Base-by-base conservation (phyloP, 2,888 invertebrate genomes). In the Lymantria dispar region DNA sequence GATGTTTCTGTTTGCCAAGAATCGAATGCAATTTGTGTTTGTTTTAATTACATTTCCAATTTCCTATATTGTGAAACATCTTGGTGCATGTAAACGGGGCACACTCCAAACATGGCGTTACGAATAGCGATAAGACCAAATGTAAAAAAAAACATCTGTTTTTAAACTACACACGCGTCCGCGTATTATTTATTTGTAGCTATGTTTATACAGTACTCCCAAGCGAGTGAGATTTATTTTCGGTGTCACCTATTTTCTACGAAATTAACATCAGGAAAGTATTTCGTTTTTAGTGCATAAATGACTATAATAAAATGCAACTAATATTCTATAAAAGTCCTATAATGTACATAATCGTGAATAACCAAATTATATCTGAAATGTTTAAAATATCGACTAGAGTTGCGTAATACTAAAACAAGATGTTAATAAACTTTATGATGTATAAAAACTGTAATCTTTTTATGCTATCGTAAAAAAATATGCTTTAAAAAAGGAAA, bases 91-190 rank as follows among this genome's bases (percentile, higher is more conserved):
- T 64, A 65, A 67, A 72, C 66, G 64, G 46, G 50, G 51, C 66
- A 50, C 60, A 59, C 58, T 40, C 53, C 53, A 50, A 47, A 56
- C 48, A 56, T 49, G 56, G 48, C 49, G 47, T 49, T 50, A 45
- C 48, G 45, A 47, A 46, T 43, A 22, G 45, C 64, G 73, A 74
- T 71, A 72, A 70, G 68, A 60, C 62, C 53, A 63, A 72, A 75
- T 64, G 68, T 67, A 72, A 47, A 57, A 64, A n/a, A 72, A 76
- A 77, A 73, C 79, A 79, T 83, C 79, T 83, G 83, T 77, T 81
- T 80, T 77, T 62, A 69, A 76, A 78, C 74, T 78, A 68, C 70
- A 62, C 57, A 52, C 52, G 53, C 58, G 62, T 62, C 53, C 66
- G 22, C 22, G 58, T 54, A 62, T 64, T 63, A 72, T 74, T 73